Evolutionary conservation across 2,797 vertebrate genomes (phyloP).

Genomic region (Xiphophorus birchmanni): DNA sequence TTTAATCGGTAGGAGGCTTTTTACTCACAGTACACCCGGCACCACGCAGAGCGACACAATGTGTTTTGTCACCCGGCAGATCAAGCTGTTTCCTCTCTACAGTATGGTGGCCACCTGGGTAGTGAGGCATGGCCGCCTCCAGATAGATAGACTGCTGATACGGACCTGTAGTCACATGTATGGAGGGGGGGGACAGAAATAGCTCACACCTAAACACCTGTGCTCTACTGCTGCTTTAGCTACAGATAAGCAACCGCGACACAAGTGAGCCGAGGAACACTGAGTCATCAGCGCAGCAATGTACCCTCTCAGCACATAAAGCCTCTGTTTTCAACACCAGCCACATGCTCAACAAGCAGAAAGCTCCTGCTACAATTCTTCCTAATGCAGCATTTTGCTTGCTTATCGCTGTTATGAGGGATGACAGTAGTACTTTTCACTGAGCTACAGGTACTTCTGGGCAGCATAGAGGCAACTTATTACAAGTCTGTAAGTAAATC

Average conservation of each 20-base stretch:
- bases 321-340: slow-evolving; percentile 37
- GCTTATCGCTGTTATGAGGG: slow-evolving; percentile 35
- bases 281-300: slow-evolving; percentile 42
- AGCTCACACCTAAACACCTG: slow-evolving; percentile 57
- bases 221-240: slow-evolving; percentile 53
- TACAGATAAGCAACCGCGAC: slow-evolving; percentile 43
- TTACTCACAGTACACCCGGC: slow-evolving; percentile 32
- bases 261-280: slow-evolving; percentile 49
- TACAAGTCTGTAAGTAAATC: slow-evolving; percentile 55
- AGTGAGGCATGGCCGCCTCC: slow-evolving; percentile 58
- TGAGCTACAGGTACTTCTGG: slow-evolving; percentile 41
- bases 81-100: slow-evolving; percentile 61
- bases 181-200: slow-evolving; percentile 39
- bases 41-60: slow-evolving; percentile 36
- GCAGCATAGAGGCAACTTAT: slow-evolving; percentile 63
- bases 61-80: slow-evolving; percentile 51
- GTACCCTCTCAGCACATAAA: slow-evolving; percentile 54
- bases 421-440: slow-evolving; percentile 37
- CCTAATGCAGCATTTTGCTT: slow-evolving; percentile 49
- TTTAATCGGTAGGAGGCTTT: slow-evolving; percentile 24
- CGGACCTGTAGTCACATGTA: slow-evolving; percentile 33
- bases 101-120: slow-evolving; percentile 61
- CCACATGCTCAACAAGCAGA: slow-evolving; percentile 40
- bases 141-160: slow-evolving; percentile 64
- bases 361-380: slow-evolving; percentile 59